Conservation (phyloP, 2,797 vertebrate genomes). For the Propithecus deckenii region DNA sequence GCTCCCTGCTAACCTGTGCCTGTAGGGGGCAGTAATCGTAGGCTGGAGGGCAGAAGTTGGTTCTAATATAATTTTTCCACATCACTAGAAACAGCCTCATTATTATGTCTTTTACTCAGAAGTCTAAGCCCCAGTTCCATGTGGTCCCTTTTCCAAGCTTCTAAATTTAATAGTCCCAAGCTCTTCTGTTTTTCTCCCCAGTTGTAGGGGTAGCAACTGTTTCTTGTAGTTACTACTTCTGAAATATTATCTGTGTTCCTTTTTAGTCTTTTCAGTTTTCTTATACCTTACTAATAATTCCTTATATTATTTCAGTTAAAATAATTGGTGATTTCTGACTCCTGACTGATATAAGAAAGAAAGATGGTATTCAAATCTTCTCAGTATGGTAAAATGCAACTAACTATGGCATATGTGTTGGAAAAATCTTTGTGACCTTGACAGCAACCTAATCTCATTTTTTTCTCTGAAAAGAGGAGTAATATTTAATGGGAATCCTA, state of each 20-base stretch:
- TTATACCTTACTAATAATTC: neutral
- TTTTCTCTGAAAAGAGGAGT: neutral
- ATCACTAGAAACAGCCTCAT: neutral
- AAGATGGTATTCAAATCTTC: neutral
- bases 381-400: neutral
- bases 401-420: neutral
- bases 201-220: neutral
- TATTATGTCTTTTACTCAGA: neutral
- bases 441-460: neutral
- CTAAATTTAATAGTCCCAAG: neutral
- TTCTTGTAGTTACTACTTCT: neutral
- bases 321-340: neutral
- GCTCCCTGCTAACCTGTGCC: neutral
- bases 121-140: neutral
- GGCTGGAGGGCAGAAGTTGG: neutral
- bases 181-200: neutral
- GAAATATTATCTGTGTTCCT: neutral
- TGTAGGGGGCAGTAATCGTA: neutral
- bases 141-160: neutral
- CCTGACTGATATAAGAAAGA: neutral
- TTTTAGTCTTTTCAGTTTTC: neutral
- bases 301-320: neutral
- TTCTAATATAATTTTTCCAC: neutral
- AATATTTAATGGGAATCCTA: neutral
- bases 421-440: neutral